These are phyloP conservation scores for Antidorcas marsupialis DNA, from an alignment of 2,113 vertebrate genomes.

Conservation along the genomic window DNA sequence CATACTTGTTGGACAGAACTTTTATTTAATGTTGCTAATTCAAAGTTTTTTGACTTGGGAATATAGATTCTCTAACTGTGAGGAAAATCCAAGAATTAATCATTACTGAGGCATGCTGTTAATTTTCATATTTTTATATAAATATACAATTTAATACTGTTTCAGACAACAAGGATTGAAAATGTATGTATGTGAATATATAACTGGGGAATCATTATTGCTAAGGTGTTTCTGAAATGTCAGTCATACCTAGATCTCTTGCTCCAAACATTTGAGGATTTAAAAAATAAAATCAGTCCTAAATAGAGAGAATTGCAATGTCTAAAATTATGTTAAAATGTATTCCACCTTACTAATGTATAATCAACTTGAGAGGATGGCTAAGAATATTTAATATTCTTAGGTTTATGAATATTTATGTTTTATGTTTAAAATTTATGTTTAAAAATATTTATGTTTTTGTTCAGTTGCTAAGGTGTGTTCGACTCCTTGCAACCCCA, in stretches of 20 bases:
- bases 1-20: conserved; percentile 24
- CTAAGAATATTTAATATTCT: background rate
- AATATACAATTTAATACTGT: background rate
- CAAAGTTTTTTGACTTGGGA: background rate
- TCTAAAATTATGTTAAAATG: background rate
- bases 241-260: background rate
- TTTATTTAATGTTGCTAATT: conserved; percentile 36
- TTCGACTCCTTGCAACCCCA: background rate
- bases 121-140: background rate
- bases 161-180: background rate
- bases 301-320: background rate
- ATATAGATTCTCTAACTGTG: conserved; percentile 9
- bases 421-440: no score
- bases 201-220: background rate
- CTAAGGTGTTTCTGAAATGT: background rate
- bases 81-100: background rate
- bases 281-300: background rate
- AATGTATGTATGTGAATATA: background rate
- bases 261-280: background rate
- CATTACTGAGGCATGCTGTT: background rate
- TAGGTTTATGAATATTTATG: no score
- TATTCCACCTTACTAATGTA: background rate
- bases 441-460: background rate
- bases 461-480: background rate
- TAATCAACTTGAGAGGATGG: background rate